Conservation (phyloP, 2,113 vertebrate genomes). For the Pedetes capensis region DNA sequence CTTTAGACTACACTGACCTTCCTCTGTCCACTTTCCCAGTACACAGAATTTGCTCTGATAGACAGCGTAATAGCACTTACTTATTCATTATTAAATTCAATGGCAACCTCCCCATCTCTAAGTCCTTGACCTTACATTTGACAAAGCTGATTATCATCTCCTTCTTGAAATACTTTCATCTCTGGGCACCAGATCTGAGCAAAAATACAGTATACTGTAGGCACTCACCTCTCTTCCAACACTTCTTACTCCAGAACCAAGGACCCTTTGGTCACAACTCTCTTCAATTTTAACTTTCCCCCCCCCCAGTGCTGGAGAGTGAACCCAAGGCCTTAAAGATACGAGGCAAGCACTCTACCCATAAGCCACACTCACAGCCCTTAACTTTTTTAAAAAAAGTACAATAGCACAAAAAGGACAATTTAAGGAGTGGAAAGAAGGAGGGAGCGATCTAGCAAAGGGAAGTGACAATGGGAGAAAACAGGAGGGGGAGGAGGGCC, state of each 20-base stretch:
- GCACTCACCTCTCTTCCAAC: not conserved
- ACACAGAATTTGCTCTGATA: not conserved
- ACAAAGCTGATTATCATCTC: not conserved
- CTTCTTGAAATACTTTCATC: conserved; percentile 17
- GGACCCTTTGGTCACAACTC: not conserved
- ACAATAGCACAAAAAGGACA: too few species aligned
- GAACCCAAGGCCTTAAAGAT: not conserved
- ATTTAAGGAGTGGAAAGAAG: too few species aligned
- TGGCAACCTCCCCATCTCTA: not conserved
- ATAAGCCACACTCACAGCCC: not conserved
- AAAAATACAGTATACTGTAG: not conserved
- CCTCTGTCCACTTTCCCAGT: not conserved
- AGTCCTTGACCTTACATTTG: not conserved
- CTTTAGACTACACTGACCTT: not conserved
- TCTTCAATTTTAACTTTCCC: not conserved
- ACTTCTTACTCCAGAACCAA: not conserved
- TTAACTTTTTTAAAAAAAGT: not conserved
- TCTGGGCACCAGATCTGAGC: not conserved
- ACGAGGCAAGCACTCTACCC: too few species aligned
- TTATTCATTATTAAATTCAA: not conserved
- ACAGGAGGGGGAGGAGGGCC: too few species aligned
- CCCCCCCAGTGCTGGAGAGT: not conserved
- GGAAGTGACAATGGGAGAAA: too few species aligned
- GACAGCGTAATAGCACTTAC: not conserved
- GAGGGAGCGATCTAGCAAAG: too few species aligned